These are phyloP conservation scores for Tricholauxania praeusta DNA, from an alignment of 2,888 invertebrate species.

Conservation along the genomic window DNA sequence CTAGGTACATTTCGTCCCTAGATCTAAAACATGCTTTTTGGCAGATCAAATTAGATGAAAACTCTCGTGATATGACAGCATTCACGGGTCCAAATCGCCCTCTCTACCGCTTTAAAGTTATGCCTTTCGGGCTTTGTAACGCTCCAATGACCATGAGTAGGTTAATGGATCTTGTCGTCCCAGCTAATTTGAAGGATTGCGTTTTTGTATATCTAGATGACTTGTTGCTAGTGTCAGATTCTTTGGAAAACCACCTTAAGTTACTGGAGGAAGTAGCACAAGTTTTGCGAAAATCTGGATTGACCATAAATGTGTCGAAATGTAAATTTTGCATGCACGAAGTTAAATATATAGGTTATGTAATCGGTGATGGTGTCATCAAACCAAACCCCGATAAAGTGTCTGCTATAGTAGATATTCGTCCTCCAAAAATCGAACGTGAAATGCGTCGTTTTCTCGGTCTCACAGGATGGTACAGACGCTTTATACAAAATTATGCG, in stretches of 20 bases:
- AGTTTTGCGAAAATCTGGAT: constrained; percentile 32
- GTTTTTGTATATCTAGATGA: constrained; percentile 45
- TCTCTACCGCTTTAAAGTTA: constrained; percentile 43
- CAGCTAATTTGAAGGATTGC: constrained; percentile 31
- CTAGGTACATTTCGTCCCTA: constrained; percentile 38
- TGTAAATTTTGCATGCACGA: constrained; percentile 43
- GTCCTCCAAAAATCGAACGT: constrained; percentile 36
- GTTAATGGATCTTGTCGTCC: constrained; percentile 40
- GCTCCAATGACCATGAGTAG: constrained; percentile 42
- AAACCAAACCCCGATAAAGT: constrained; percentile 44
- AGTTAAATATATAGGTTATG: constrained; percentile 42
- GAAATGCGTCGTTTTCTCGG: constrained; percentile 43
- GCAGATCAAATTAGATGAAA: constrained; percentile 35
- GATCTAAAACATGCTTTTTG: constrained; percentile 41
- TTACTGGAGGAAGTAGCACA: constrained; percentile 33
- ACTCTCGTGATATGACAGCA: constrained; percentile 40
- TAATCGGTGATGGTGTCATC: constrained; percentile 42
- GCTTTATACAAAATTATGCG: constrained; percentile 37
- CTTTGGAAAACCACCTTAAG: constrained; percentile 28
- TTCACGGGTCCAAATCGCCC: constrained; percentile 44
- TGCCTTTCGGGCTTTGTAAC: constrained; percentile 43
- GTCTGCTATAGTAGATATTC: constrained; percentile 40
- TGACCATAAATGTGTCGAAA: constrained; percentile 41
- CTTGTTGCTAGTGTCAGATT: constrained; percentile 34
- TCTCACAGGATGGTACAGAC: constrained; percentile 44